A percentile compares a stretch with the other conserved stretches of the same genome.
Evolutionary conservation across 2,888 invertebrate species (phyloP).

Genomic region (Timandra comae): DNA sequence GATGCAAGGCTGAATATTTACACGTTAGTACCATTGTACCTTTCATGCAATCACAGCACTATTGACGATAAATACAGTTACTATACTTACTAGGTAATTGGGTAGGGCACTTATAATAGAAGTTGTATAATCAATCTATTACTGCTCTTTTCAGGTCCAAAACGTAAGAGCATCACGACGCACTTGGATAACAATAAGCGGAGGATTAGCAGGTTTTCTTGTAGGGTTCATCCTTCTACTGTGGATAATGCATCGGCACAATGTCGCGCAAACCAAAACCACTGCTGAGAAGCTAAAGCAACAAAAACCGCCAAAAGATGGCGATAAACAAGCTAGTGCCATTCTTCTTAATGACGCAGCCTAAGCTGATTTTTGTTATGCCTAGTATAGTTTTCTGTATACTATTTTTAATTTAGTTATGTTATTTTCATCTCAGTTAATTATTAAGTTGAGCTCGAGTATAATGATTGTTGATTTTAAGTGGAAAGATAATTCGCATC

Average conservation of each 20-base stretch:
- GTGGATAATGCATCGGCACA: slow-evolving; percentile 67
- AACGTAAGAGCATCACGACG: slow-evolving; percentile 43
- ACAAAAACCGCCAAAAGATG: slow-evolving; percentile 30
- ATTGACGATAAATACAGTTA: background rate
- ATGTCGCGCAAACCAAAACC: slow-evolving; percentile 60
- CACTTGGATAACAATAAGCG: slow-evolving; percentile 66
- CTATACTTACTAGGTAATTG: background rate
- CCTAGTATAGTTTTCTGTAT: too few species aligned
- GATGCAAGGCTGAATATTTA: slow-evolving; percentile 47
- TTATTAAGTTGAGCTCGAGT: background rate
- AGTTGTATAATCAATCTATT: background rate
- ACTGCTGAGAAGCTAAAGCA: slow-evolving; percentile 45
- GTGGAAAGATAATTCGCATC: too few species aligned
- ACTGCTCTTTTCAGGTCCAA: slow-evolving; percentile 53
- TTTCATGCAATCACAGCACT: too few species aligned
- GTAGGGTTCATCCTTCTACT: slow-evolving; percentile 63
- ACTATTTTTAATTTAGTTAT: background rate
- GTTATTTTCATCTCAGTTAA: too few species aligned
- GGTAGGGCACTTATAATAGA: background rate
- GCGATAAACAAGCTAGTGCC: slow-evolving; percentile 45
- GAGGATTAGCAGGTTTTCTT: slow-evolving; percentile 63
- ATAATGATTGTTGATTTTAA: too few species aligned
- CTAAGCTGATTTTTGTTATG: too few species aligned
- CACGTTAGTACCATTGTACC: too few species aligned
- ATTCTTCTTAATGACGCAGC: slow-evolving; percentile 41